Percentiles rank a stretch among this genome's conserved stretches.
These are phyloP conservation scores for Gnathonemus longibarbis DNA, from an alignment of 2,113 vertebrate genomes.

Conservation along the genomic window DNA sequence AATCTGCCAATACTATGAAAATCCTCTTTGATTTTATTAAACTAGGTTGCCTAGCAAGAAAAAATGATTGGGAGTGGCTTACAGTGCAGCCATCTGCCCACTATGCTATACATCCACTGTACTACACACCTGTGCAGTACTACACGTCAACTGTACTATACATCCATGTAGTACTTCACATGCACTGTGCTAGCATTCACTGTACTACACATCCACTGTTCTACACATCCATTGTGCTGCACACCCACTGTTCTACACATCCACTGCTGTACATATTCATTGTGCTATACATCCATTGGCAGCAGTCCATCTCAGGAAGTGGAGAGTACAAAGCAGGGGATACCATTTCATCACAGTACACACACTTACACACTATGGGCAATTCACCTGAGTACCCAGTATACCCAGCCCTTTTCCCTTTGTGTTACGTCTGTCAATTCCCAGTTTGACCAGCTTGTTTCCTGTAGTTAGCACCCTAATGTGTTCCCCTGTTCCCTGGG, in stretches of 20 bases:
- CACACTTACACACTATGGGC: not conserved
- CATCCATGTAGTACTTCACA: not conserved
- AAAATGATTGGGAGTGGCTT: not conserved
- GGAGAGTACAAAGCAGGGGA: not conserved
- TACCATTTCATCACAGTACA: not conserved
- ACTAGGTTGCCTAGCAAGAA: not conserved
- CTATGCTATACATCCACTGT: not conserved
- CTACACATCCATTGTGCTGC: not conserved
- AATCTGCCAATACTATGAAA: not conserved
- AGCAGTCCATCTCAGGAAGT: not conserved
- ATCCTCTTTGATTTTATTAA: constrained; percentile 6
- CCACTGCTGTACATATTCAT: not conserved
- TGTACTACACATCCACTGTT: not conserved
- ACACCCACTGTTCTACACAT: not conserved
- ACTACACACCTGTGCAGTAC: not conserved
- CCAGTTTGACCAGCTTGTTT: no score
- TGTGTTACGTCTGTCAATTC: no score
- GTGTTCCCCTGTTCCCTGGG: no score
- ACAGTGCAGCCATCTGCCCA: not conserved
- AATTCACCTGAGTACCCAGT: not conserved
- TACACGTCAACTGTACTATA: not conserved
- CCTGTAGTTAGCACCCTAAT: no score
- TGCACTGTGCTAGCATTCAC: not conserved
- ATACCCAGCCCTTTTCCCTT: not conserved
- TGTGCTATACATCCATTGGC: not conserved